Percentiles rank a stretch among this genome's conserved stretches.
These are phyloP conservation scores for Struthio camelus DNA, from an alignment of 2,113 vertebrate species.

Conservation along the genomic window DNA sequence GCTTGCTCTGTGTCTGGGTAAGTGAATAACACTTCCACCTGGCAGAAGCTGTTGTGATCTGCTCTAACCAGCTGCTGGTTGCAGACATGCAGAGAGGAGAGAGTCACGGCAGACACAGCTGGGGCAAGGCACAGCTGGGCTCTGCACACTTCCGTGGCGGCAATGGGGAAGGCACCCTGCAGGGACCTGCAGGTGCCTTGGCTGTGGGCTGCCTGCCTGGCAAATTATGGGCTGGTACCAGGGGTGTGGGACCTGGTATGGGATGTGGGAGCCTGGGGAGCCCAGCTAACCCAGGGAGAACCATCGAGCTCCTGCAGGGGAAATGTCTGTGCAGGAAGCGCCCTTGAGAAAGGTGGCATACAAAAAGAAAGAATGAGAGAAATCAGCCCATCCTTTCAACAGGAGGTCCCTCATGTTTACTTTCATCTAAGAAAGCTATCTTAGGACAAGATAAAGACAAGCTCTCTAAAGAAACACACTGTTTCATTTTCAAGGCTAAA, in stretches of 20 bases:
- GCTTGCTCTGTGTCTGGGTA: background rate
- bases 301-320: background rate
- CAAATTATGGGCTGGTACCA: background rate
- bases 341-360: background rate
- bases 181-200: background rate
- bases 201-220: background rate
- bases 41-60: background rate
- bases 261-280: background rate
- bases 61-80: background rate
- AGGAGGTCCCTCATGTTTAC: background rate
- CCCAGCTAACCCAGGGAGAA: background rate
- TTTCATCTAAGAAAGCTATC: background rate
- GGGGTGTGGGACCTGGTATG: accelerated
- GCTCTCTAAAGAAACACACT: accelerated
- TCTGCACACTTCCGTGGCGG: background rate
- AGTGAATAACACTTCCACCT: background rate
- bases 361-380: background rate
- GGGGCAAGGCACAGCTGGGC: background rate
- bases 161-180: background rate
- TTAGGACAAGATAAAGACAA: background rate
- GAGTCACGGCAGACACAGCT: background rate
- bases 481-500: background rate
- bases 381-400: background rate
- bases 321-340: background rate
- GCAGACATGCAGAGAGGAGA: background rate